These are phyloP conservation scores for Eurypyga helias DNA, from an alignment of 2,113 vertebrate genomes.

Conservation along the genomic window DNA sequence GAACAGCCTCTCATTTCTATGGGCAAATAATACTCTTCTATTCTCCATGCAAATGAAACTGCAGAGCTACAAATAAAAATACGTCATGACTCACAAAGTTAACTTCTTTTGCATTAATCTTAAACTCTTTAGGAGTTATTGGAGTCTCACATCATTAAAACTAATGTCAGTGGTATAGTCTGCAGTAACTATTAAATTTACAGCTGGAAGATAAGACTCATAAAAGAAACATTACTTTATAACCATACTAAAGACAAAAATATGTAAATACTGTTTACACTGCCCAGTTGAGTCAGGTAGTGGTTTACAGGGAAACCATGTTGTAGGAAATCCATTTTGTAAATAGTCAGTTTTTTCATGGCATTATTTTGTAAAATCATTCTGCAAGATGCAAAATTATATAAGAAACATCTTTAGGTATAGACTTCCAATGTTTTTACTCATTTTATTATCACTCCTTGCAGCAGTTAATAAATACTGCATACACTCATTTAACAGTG, in stretches of 20 bases:
- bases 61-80: constrained; percentile 46
- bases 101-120: constrained; percentile 61
- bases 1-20: constrained; percentile 5
- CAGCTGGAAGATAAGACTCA: not conserved
- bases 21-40: constrained; percentile 7
- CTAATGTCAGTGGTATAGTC: not conserved
- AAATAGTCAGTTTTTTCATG: not conserved
- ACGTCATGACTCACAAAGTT: constrained; percentile 59
- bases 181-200: constrained; percentile 47
- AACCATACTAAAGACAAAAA: not conserved
- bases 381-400: not conserved
- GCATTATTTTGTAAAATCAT: not conserved
- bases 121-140: constrained; percentile 51
- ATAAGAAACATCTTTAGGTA: not conserved
- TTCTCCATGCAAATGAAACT: constrained; percentile 27
- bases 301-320: not conserved
- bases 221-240: constrained; percentile 44
- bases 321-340: not conserved
- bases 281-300: not conserved
- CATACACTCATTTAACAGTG: not conserved
- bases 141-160: constrained; percentile 58
- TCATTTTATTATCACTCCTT: not conserved
- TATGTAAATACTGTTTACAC: constrained; percentile 24
- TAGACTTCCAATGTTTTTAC: not conserved
- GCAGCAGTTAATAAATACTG: not conserved